Evolutionary conservation across 2,113 vertebrate genomes (phyloP), one percentile per base, ranked within the genome.

Genomic region (Crotalus tigris): DNA sequence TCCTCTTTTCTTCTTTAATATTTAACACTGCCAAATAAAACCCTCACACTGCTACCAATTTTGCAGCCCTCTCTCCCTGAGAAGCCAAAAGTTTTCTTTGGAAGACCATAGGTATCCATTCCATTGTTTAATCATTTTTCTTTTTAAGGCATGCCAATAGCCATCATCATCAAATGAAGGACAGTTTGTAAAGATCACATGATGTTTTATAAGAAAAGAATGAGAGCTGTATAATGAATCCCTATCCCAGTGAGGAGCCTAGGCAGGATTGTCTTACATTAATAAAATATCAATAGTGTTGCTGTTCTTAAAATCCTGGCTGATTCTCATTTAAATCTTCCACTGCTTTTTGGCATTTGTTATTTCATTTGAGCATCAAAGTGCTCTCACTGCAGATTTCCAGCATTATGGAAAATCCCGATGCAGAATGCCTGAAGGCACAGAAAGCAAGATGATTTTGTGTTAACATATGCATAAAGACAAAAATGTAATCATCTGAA

Each of bases 141-240:
- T 95, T 95, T 95, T 61, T 94, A 94, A 96, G 94, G 93, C 94
- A 89, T 90, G 92, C 90, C 92, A 93, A 90, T 53, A 90, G 90
- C 93, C 92, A 95, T 92, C 92, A 95, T 93, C 94, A 94, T 91
- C 95, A 96, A 93, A 96, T 95, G 94, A 91, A 0, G 93, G 95
- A 95, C 95, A 95, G 91, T 96, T 95, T 95, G 94, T 96, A 95
- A 95, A 93, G 95, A 96, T 96, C 96, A 96, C 95, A 95, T 94
- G 94, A 8, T 93, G 95, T 17, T 85, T 90, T 87, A 86, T 19
- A 92, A 90, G 87, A 90, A 90, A 92, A 75, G 88, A 90, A 89
- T 21, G 69, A 81, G 58, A 87, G 86, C 8, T 23, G 29, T 92
- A 59, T 92, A 88, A 91, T 90, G 91, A 54, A 33, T 33, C 75